Percentiles rank a stretch among this genome's conserved stretches.
Conservation (phyloP, 2,888 invertebrate genomes). For the Loripinus fragilis region DNA sequence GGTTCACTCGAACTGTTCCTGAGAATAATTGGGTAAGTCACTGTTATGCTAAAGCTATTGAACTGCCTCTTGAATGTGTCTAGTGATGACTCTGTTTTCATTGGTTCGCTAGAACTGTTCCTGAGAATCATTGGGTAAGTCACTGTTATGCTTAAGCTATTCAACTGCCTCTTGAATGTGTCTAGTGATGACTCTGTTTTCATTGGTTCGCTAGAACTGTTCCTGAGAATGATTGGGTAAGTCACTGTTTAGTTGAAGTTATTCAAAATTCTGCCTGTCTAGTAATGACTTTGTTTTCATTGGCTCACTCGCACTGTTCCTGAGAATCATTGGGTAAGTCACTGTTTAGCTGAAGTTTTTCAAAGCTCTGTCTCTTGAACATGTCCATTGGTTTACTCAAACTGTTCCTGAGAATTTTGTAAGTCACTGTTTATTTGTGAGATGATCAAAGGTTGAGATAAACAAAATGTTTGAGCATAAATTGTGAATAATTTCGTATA, state of each 20-base stretch:
- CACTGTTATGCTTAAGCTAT: constrained; percentile 21
- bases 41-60: constrained; percentile 41
- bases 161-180: constrained; percentile 33
- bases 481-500: no score
- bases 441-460: no score
- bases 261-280: constrained; percentile 35
- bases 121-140: constrained; percentile 43
- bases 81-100: constrained; percentile 57
- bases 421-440: no score
- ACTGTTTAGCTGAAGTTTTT: no score
- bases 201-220: constrained; percentile 41
- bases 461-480: no score
- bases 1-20: no score
- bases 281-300: constrained; percentile 58
- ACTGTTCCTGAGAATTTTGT: constrained; percentile 37
- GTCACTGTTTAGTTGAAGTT: constrained; percentile 24
- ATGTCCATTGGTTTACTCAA: constrained; percentile 42
- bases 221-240: constrained; percentile 42
- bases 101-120: constrained; percentile 43
- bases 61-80: constrained; percentile 35
- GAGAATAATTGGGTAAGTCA: no score
- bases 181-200: constrained; percentile 59
- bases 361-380: constrained; percentile 26
- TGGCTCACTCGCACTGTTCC: constrained; percentile 39
- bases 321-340: constrained; percentile 43